Evolutionary conservation across 2,113 vertebrate genomes (phyloP), one percentile per base, ranked within the genome.

Genomic region (Leptodactylus fuscus): DNA sequence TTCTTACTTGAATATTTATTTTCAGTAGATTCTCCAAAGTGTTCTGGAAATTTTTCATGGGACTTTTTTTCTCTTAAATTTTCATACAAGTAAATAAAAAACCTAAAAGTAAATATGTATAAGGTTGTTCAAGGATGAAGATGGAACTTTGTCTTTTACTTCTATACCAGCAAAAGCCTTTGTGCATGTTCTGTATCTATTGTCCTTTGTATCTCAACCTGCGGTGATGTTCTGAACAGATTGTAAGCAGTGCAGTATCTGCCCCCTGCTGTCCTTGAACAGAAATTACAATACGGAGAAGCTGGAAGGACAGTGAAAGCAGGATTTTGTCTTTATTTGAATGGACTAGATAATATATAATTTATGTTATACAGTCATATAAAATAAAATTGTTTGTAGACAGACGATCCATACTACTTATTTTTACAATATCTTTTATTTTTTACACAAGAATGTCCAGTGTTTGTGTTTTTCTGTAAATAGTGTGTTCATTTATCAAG

Each of bases 181-280:
- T 49, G 46, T 76, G 73, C 20, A 32, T 20, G 15, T 2, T 4
- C 41, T 44, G 41, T 44, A 29, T 76, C 73, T 48, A 76, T 76
- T 69, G 74, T 51, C 53, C 77, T 80, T 41, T 44, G 22, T 44
- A 22, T 62, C 34, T 4, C 2, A 60, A 60, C 53, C 53, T 16
- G 53, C 36, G 3, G 16, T 20, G 29, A 34, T 15, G 24, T n/a
- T 60, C n/a, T 18, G 24, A 62, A 1, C 53, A 1, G 22, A 62
- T 60, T 7, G 58, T 60, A 60, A 80, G 55, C 22, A 80, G 36
- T 44, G 77, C 77, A 80, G 58, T 9, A 80, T 80, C 77, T 80
- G 77, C 77, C 77, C 77, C 77, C 77, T 80, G 53, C 77, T 80
- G 77, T 41, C 77, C 24, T 18, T 5, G 5, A 62, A 18, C 13